Evolutionary conservation across 2,888 invertebrate genomes (phyloP).

Genomic region (Dascillus cervinus): DNA sequence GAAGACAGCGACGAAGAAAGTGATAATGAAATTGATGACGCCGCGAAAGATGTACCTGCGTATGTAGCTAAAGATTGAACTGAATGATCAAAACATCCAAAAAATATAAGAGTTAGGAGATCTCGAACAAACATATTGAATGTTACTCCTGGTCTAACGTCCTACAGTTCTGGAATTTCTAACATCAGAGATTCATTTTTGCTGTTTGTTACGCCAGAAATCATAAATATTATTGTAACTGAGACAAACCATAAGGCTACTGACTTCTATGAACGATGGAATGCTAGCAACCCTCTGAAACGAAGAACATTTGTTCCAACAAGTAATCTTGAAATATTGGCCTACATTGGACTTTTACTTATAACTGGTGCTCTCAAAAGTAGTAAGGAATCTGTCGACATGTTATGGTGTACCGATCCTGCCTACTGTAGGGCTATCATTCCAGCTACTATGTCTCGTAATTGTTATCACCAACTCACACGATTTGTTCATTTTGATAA

Average conservation of each 20-base stretch:
- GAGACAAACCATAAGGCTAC: slow-evolving; percentile 5
- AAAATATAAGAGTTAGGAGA: slow-evolving; percentile 5
- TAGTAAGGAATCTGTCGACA: slow-evolving; percentile 5
- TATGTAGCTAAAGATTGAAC: slow-evolving; percentile 7
- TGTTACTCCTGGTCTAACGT: slow-evolving; percentile 2
- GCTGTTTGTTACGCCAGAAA: slow-evolving; percentile 1
- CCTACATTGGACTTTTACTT: slow-evolving; percentile 4
- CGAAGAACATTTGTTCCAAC: slow-evolving; percentile 3
- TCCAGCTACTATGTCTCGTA: slow-evolving; percentile 6
- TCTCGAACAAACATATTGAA: slow-evolving; percentile 3
- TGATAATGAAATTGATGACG: slow-evolving; percentile 3
- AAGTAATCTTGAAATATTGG: slow-evolving; percentile 2
- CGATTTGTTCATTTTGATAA: slow-evolving; percentile 6
- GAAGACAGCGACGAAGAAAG: slow-evolving; percentile 4
- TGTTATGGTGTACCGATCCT: slow-evolving; percentile 4
- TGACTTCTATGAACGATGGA: slow-evolving; percentile 1
- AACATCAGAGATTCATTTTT: slow-evolving; percentile 4
- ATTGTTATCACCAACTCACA: slow-evolving; percentile 2
- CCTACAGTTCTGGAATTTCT: slow-evolving; percentile 2
- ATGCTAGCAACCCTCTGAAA: slow-evolving; percentile 1
- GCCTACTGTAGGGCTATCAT: slow-evolving; percentile 2
- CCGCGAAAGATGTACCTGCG: background rate
- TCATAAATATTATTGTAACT: slow-evolving; percentile 4
- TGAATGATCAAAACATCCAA: slow-evolving; percentile 6
- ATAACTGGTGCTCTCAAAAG: slow-evolving; percentile 3